Evolutionary conservation across 2,888 invertebrate genomes (phyloP).

Genomic region (Xanthia togata): DNA sequence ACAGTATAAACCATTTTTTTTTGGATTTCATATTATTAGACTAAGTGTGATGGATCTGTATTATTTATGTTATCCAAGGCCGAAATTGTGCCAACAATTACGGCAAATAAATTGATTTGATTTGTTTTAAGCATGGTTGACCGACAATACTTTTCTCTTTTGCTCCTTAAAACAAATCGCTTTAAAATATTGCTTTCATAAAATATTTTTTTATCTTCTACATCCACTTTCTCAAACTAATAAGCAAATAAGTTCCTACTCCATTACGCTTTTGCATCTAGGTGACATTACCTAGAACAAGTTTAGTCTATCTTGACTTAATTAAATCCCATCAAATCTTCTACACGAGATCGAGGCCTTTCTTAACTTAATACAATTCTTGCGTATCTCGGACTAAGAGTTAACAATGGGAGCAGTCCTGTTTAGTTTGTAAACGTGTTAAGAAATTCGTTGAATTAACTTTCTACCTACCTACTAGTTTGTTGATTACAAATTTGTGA

Average conservation of each 20-base stretch:
- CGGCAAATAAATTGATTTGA: too few species aligned
- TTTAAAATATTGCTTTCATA: neutral
- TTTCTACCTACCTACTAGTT: neutral
- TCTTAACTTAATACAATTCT: conserved; percentile 44
- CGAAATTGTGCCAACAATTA: too few species aligned
- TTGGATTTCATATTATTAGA: too few species aligned
- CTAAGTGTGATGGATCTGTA: too few species aligned
- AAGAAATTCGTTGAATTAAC: conserved; percentile 23
- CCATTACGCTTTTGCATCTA: conserved; percentile 33
- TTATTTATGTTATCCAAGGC: too few species aligned
- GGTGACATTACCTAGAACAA: conserved; percentile 50
- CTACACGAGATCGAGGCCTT: conserved; percentile 35
- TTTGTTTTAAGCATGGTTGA: too few species aligned
- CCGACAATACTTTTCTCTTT: neutral
- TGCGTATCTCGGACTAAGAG: conserved; percentile 29
- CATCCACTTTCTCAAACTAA: neutral
- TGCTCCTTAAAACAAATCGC: neutral
- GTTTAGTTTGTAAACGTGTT: conserved; percentile 26
- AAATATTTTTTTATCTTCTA: neutral
- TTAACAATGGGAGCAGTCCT: conserved; percentile 29
- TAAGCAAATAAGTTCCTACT: neutral
- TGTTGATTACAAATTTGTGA: neutral
- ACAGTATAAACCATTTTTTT: too few species aligned
- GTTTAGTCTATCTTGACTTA: conserved; percentile 41
- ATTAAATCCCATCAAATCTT: conserved; percentile 63